These are phyloP conservation scores for Arnoldichthys spilopterus DNA, from an alignment of 2,797 vertebrate genomes.

Conservation along the genomic window DNA sequence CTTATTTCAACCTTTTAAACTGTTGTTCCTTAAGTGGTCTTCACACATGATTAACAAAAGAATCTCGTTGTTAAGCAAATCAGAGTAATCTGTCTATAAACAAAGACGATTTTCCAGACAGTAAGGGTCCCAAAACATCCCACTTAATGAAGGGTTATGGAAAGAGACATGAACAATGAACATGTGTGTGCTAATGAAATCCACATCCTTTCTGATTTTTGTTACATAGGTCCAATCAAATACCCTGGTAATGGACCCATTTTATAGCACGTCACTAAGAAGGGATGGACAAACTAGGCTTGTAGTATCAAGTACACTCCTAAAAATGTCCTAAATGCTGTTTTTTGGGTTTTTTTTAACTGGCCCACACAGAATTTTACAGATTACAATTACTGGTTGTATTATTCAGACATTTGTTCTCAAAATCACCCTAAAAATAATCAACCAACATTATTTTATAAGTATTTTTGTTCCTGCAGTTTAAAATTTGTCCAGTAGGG, in stretches of 20 bases:
- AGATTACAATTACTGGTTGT: no score
- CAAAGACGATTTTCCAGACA: slow-evolving; percentile 45
- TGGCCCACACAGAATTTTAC: no score
- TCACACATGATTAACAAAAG: slow-evolving; percentile 2
- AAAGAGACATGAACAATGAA: slow-evolving; percentile 81
- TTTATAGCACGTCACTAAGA: neutral
- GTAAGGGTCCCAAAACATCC: slow-evolving; percentile 64
- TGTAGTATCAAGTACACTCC: neutral
- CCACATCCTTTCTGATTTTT: slow-evolving; percentile 79
- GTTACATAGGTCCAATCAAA: slow-evolving; percentile 50
- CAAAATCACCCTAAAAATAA: no score
- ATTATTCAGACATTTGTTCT: no score
- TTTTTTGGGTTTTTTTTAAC: neutral
- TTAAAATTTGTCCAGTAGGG: no score
- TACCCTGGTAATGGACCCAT: slow-evolving; percentile 28
- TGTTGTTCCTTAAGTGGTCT: neutral
- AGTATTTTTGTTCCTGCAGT: no score
- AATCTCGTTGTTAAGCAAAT: neutral
- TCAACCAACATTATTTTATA: no score
- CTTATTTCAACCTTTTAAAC: neutral
- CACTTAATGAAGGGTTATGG: slow-evolving; percentile 72
- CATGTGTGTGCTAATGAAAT: slow-evolving; percentile 86
- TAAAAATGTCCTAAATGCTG: neutral
- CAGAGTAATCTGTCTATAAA: neutral
- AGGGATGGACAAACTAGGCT: neutral